phyloP scores from a whole-genome alignment of 2,888 invertebrate genomes.

The Tenthredo distinguenda region DNA sequence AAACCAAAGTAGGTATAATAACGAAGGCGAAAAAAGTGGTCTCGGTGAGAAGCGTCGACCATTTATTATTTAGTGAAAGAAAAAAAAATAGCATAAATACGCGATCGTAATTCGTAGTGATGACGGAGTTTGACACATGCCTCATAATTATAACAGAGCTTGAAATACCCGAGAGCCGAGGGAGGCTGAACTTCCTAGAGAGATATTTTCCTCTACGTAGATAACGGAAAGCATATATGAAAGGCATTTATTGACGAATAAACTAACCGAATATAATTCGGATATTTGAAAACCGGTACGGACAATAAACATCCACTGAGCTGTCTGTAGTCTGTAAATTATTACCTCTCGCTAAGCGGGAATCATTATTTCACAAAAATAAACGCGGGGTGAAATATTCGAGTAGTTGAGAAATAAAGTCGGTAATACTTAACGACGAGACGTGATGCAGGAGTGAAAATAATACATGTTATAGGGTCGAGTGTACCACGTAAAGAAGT shows the following conservation, averaged over 20 bases:
- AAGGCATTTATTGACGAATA: not conserved
- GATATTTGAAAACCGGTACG: not conserved
- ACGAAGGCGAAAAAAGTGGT: not conserved
- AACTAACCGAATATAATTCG: not conserved
- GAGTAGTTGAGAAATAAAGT: not conserved
- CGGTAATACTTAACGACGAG: not conserved
- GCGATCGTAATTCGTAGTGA: conserved; percentile 7
- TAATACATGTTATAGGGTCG: not conserved
- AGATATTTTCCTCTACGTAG: not conserved
- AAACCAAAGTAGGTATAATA: not conserved
- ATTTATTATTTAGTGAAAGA: not conserved
- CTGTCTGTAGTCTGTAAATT: too few relatives aligned
- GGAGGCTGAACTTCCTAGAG: not conserved
- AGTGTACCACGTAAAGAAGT: conserved; percentile 7
- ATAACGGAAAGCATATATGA: not conserved
- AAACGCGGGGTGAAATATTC: too few relatives aligned
- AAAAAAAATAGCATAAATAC: not conserved
- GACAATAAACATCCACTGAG: too few relatives aligned
- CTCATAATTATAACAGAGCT: conserved; percentile 12
- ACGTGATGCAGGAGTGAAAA: not conserved
- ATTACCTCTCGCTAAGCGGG: too few relatives aligned
- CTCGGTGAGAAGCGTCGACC: not conserved
- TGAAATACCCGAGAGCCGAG: not conserved
- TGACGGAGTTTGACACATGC: conserved; percentile 19
- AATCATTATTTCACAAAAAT: too few relatives aligned